A percentile compares a stretch with the other conserved stretches of the same genome.
These are phyloP conservation scores for Leptogaster cylindrica DNA, from an alignment of 2,888 invertebrate genomes.

Conservation along the genomic window DNA sequence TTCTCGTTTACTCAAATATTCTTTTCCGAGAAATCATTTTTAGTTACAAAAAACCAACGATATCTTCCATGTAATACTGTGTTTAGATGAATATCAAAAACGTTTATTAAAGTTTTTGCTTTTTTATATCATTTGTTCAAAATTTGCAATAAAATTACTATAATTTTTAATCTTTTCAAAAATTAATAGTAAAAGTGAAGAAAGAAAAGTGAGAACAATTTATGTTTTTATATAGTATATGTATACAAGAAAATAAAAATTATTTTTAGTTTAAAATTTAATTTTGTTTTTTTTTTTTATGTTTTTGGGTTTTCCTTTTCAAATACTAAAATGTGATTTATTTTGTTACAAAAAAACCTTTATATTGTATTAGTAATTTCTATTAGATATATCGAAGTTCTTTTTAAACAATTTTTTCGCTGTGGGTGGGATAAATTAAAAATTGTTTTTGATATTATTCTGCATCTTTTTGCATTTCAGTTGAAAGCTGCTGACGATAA, in stretches of 20 bases:
- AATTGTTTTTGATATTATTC: too few relatives aligned
- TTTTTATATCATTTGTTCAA: neutral
- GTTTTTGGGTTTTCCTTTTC: slow-evolving; percentile 9
- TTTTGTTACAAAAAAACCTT: slow-evolving; percentile 1
- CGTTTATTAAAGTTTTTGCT: neutral
- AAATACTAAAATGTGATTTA: slow-evolving; percentile 6
- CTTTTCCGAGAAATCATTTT: neutral
- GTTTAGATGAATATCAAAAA: slow-evolving; percentile 14
- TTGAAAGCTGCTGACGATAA: too few relatives aligned
- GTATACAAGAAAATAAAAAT: neutral
- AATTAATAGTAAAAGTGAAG: neutral
- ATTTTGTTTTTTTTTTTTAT: neutral
- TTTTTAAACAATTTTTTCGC: too few relatives aligned
- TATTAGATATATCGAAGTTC: too few relatives aligned
- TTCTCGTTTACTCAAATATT: too few relatives aligned
- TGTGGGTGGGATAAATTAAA: too few relatives aligned
- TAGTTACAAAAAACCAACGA: slow-evolving; percentile 12
- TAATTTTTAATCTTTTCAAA: neutral
- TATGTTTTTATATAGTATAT: neutral
- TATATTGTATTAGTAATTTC: neutral
- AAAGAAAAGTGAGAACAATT: neutral
- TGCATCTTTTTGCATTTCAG: too few relatives aligned
- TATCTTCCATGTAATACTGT: slow-evolving; percentile 33
- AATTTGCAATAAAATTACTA: neutral
- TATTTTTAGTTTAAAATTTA: slow-evolving; percentile 18